Conservation (phyloP, 2,888 invertebrate species). For the Athalia rosae region DNA sequence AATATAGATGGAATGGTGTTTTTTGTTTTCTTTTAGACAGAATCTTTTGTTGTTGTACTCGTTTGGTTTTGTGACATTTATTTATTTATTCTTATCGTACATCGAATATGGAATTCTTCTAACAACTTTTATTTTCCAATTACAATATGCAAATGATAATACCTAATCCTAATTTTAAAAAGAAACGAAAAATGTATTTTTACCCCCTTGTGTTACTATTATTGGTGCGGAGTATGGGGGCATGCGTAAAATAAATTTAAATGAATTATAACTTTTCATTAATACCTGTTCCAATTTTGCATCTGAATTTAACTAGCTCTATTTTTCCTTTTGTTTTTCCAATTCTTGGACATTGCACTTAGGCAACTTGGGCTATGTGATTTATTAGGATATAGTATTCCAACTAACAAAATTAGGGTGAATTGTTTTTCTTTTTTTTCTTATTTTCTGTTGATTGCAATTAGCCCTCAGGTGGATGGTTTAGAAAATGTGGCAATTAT, state of each 20-base stretch:
- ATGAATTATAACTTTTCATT: neutral
- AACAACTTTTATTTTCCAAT: constrained; percentile 27
- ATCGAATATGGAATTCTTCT: constrained; percentile 46
- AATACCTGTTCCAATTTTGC: neutral
- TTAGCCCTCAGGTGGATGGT: too few species aligned
- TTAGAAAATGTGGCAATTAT: neutral
- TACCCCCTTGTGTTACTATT: constrained; percentile 9
- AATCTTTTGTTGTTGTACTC: too few species aligned
- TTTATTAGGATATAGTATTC: neutral
- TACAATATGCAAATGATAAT: constrained; percentile 20
- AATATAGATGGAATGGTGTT: constrained; percentile 29
- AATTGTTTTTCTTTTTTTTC: too few species aligned
- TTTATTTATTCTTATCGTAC: constrained; percentile 41
- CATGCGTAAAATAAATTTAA: constrained; percentile 14
- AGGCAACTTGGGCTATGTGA: neutral
- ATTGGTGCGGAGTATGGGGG: constrained; percentile 20
- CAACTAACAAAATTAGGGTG: neutral
- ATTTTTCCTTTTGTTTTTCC: neutral
- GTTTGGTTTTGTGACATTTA: constrained; percentile 6
- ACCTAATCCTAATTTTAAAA: constrained; percentile 6
- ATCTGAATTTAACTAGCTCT: neutral
- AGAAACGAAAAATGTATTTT: neutral
- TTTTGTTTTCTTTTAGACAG: too few species aligned
- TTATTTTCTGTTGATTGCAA: too few species aligned
- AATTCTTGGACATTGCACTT: constrained; percentile 3